Evolutionary conservation across 2,888 invertebrate species (phyloP).

Genomic region (Papilio elwesi): DNA sequence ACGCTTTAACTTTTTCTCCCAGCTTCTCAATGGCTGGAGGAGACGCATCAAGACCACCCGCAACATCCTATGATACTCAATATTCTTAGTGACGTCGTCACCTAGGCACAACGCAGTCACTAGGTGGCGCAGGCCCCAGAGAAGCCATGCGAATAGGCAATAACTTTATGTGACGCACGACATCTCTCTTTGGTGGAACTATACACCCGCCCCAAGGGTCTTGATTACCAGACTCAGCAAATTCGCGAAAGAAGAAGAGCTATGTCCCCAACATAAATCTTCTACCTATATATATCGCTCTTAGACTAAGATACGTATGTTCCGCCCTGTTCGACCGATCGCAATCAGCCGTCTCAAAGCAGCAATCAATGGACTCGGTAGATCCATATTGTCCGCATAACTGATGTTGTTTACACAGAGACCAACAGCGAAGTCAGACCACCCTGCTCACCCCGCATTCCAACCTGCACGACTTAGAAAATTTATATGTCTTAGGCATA

Average conservation of each 20-base stretch:
- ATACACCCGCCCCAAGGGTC: constrained; percentile 46
- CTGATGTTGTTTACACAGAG: too few species aligned
- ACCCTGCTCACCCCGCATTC: too few species aligned
- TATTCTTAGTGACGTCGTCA: too few species aligned
- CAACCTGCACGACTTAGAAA: too few species aligned
- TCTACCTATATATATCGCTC: constrained; percentile 34
- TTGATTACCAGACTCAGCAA: constrained; percentile 39
- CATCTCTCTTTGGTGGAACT: constrained; percentile 30
- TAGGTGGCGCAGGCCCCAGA: background rate
- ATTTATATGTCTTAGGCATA: background rate
- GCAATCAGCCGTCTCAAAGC: too few species aligned
- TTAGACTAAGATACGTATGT: background rate
- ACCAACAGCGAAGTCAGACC: too few species aligned
- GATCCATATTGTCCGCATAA: too few species aligned
- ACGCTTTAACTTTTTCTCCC: background rate
- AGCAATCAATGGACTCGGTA: too few species aligned
- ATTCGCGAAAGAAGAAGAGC: constrained; percentile 13
- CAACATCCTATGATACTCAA: too few species aligned
- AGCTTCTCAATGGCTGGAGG: background rate
- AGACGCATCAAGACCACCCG: too few species aligned
- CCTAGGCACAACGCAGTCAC: background rate
- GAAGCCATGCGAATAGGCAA: background rate
- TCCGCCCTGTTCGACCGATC: too few species aligned
- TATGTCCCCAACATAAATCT: constrained; percentile 37
- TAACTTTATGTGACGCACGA: constrained; percentile 26